phyloP scores from a whole-genome alignment of 1,140 invertebrate species.

The Hypothenemus hampei region DNA sequence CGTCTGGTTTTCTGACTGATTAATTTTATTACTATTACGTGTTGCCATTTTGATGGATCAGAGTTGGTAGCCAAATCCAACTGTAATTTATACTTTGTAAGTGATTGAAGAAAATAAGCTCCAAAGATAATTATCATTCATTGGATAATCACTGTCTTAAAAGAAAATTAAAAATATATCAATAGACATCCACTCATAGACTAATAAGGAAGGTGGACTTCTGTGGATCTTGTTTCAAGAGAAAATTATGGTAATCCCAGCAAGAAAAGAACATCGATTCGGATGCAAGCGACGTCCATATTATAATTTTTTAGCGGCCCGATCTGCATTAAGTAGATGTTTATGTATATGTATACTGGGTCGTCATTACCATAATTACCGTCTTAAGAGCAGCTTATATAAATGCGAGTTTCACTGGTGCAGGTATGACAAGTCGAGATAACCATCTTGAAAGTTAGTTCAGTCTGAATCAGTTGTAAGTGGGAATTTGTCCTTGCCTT shows the following conservation, averaged over 20 bases:
- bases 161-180: too few species aligned
- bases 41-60: too few species aligned
- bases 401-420: constrained; percentile 1
- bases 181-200: too few species aligned
- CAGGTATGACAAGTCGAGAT: constrained; percentile 4
- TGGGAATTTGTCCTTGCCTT: background rate
- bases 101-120: too few species aligned
- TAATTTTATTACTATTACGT: too few species aligned
- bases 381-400: constrained; percentile 4
- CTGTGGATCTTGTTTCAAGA: constrained; percentile 1
- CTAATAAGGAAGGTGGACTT: constrained; percentile 1
- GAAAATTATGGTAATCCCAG: constrained; percentile 10
- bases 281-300: constrained; percentile 1
- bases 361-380: constrained; percentile 6
- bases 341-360: constrained; percentile 9
- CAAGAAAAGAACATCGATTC: constrained; percentile 2
- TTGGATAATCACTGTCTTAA: too few species aligned
- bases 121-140: too few species aligned
- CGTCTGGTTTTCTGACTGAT: too few species aligned
- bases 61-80: too few species aligned
- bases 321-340: constrained; percentile 10
- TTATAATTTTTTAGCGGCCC: constrained; percentile 5
- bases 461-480: too few species aligned
- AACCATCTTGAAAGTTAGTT: background rate
- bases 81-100: too few species aligned